phyloP scores from a whole-genome alignment of 2,113 vertebrate species.

The Picathartes gymnocephalus region DNA sequence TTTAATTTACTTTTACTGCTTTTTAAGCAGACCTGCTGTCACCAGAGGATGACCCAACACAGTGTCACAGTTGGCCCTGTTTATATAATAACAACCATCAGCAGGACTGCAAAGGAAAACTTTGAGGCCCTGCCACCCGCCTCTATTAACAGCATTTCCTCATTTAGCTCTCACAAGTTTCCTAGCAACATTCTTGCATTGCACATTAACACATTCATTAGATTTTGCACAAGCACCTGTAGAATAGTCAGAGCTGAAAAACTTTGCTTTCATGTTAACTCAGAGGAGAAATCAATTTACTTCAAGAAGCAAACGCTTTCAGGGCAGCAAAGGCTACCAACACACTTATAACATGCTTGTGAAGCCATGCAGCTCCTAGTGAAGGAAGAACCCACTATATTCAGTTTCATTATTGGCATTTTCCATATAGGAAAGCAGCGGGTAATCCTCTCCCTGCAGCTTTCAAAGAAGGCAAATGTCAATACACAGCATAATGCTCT shows the following conservation, averaged over 20 bases:
- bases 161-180: slow-evolving; percentile 50
- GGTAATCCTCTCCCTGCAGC: background rate
- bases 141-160: slow-evolving; percentile 29
- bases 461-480: background rate
- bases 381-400: background rate
- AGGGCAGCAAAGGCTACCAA: background rate
- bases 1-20: background rate
- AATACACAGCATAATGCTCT: background rate
- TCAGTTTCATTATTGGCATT: background rate
- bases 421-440: background rate
- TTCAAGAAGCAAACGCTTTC: background rate
- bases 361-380: background rate
- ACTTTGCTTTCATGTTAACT: background rate
- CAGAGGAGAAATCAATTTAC: background rate
- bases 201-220: slow-evolving; percentile 20
- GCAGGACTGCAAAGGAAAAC: background rate
- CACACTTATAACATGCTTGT: accelerated
- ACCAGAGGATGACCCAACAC: background rate
- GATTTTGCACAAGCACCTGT: slow-evolving; percentile 40
- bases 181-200: slow-evolving; percentile 57
- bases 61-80: background rate
- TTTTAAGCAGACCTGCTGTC: background rate
- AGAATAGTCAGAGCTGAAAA: slow-evolving; percentile 8
- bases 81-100: background rate
- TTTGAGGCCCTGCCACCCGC: background rate